phyloP scores from a whole-genome alignment of 2,888 invertebrate genomes.

The Anthrax anthrax region DNA sequence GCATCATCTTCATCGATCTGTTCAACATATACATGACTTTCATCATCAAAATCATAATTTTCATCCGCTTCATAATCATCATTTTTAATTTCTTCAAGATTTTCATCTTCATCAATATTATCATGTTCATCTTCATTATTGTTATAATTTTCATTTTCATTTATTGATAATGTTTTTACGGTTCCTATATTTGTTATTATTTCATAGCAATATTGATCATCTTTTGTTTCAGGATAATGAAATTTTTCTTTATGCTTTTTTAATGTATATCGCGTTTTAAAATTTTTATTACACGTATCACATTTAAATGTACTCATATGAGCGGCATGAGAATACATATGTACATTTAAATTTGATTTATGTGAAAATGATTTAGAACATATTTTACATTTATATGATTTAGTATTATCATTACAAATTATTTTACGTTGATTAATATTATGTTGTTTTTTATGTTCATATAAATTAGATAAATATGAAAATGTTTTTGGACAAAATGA shows the following conservation, averaged over 20 bases:
- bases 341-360: conserved; percentile 8
- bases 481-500: conserved; percentile 9
- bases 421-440: too few relatives aligned
- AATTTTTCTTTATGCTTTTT: neutral
- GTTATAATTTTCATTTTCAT: neutral
- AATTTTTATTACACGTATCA: neutral
- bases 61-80: neutral
- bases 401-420: neutral
- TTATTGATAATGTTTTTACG: too few relatives aligned
- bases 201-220: too few relatives aligned
- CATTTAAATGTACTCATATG: conserved; percentile 5
- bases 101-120: neutral
- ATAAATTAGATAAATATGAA: conserved; percentile 6
- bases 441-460: conserved; percentile 4
- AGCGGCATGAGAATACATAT: conserved; percentile 6
- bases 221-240: too few relatives aligned
- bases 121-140: neutral
- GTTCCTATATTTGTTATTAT: too few relatives aligned
- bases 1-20: too few relatives aligned
- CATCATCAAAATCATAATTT: neutral
- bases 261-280: neutral
- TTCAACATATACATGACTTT: too few relatives aligned
- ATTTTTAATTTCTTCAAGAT: neutral
- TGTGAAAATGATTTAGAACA: conserved; percentile 8
- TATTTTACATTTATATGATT: conserved; percentile 6